These are phyloP conservation scores for Pterobdella sp. DNA, from an alignment of 2,888 invertebrate genomes.

Conservation along the genomic window DNA sequence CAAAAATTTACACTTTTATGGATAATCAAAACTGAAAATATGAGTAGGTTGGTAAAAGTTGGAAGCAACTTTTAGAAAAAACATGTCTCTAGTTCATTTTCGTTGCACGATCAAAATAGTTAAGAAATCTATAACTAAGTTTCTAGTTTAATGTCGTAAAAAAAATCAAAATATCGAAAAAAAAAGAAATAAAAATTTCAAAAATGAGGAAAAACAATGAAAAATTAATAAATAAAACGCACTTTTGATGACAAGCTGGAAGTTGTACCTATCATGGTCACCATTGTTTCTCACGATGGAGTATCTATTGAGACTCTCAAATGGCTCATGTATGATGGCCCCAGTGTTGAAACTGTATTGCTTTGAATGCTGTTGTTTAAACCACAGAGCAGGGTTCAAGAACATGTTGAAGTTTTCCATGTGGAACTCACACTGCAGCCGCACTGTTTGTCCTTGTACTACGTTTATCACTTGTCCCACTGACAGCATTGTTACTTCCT, in stretches of 20 bases:
- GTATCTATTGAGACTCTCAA: conserved; percentile 27
- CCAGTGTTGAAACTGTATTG: conserved; percentile 31
- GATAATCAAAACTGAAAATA: too few species aligned
- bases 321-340: conserved; percentile 32
- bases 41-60: too few species aligned
- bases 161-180: too few species aligned
- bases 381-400: conserved; percentile 29
- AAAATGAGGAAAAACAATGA: background rate
- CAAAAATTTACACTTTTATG: too few species aligned
- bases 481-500: conserved; percentile 15
- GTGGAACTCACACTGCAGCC: conserved; percentile 29
- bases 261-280: background rate
- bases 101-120: too few species aligned
- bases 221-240: background rate
- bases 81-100: too few species aligned
- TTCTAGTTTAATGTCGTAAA: too few species aligned
- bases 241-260: background rate
- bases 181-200: background rate
- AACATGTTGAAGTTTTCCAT: conserved; percentile 20
- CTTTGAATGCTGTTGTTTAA: conserved; percentile 31
- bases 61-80: too few species aligned
- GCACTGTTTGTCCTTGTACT: background rate
- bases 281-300: conserved; percentile 22
- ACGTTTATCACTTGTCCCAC: background rate
- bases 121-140: too few species aligned